Evolutionary conservation across 2,113 vertebrate species (phyloP).

Genomic region (Cichladusa arquata): DNA sequence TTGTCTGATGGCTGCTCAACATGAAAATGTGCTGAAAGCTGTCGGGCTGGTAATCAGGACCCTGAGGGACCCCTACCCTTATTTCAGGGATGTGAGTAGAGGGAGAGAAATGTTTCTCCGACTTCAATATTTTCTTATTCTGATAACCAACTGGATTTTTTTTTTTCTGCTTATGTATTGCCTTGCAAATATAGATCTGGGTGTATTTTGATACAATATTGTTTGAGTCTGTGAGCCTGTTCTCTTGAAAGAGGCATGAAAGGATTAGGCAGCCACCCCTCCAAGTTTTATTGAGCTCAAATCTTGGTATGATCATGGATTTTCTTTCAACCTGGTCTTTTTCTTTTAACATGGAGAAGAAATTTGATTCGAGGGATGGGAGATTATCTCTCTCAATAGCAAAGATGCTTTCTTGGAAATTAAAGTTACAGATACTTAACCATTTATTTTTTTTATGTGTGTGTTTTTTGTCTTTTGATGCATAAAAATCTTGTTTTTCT

Average conservation of each 20-base stretch:
- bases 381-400: background rate
- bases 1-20: background rate
- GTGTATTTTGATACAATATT: background rate
- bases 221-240: fast-evolving
- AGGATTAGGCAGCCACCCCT: background rate
- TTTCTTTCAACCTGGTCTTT: background rate
- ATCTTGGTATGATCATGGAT: background rate
- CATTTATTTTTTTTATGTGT: background rate
- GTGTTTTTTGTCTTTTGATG: background rate
- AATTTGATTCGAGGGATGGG: background rate
- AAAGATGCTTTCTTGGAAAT: background rate
- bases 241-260: background rate
- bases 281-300: background rate
- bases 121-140: background rate
- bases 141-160: background rate
- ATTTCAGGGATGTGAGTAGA: background rate
- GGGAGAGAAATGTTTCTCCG: background rate
- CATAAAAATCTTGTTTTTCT: background rate
- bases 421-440: background rate
- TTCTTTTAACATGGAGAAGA: background rate
- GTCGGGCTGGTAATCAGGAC: background rate
- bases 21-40: background rate
- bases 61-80: background rate
- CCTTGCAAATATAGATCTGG: background rate
- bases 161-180: background rate